These are phyloP conservation scores for Teinopalpus imperialis DNA, from an alignment of 2,888 invertebrate genomes.

Conservation along the genomic window DNA sequence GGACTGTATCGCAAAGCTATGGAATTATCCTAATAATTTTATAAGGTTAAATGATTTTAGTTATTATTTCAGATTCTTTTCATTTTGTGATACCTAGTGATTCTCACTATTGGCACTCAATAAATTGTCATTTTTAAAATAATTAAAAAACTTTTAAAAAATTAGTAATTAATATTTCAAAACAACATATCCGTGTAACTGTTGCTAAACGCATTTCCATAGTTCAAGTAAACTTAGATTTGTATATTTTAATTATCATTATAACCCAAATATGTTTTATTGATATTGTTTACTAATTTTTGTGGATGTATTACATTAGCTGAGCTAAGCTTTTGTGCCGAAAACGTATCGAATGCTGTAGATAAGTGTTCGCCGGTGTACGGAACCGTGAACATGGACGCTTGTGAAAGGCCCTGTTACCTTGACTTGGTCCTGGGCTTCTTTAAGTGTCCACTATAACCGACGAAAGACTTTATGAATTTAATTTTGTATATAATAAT, in stretches of 20 bases:
- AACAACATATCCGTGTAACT: neutral
- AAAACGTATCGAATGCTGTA: conserved; percentile 30
- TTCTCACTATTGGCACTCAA: too few relatives aligned
- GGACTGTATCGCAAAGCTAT: conserved; percentile 34
- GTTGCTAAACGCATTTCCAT: neutral
- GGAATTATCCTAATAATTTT: conserved; percentile 5
- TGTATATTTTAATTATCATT: conserved; percentile 32
- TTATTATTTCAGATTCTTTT: neutral
- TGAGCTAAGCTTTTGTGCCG: conserved; percentile 37
- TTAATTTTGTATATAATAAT: conserved; percentile 78
- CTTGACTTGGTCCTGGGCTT: conserved; percentile 46
- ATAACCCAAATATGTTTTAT: conserved; percentile 52
- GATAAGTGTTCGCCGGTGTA: conserved; percentile 21
- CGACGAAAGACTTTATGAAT: conserved; percentile 73
- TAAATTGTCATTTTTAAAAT: too few relatives aligned
- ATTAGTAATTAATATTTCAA: neutral
- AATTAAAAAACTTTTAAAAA: too few relatives aligned
- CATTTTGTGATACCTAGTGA: neutral
- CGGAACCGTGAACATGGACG: conserved; percentile 13
- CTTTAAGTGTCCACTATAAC: conserved; percentile 66
- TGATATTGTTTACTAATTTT: conserved; percentile 65
- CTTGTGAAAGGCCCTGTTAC: neutral
- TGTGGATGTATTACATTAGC: conserved; percentile 54
- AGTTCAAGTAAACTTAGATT: conserved; percentile 5
- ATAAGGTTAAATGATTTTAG: neutral